phyloP scores from a whole-genome alignment of 1,140 invertebrate species.

The Hesperophylax magnus region DNA sequence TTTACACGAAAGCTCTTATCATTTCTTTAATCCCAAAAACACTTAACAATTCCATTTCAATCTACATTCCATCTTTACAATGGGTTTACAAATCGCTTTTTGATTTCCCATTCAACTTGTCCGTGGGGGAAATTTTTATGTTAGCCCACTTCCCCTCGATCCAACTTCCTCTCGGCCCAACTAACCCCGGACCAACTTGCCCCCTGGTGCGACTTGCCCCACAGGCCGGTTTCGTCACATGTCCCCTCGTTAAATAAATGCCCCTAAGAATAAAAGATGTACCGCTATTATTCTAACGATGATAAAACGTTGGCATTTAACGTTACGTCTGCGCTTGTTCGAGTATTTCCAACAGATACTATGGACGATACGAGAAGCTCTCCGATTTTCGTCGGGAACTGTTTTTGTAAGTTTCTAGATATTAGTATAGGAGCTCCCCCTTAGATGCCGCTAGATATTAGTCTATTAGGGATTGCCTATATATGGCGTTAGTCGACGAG shows the following conservation, averaged over 20 bases:
- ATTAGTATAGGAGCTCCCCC: too few relatives aligned
- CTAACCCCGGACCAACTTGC: too few relatives aligned
- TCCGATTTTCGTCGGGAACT: too few relatives aligned
- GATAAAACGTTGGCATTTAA: slow-evolving; percentile 54
- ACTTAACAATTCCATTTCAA: background rate
- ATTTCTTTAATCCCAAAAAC: background rate
- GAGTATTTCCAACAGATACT: background rate
- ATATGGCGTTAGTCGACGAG: too few relatives aligned
- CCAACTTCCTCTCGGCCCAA: background rate
- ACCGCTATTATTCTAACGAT: slow-evolving; percentile 57
- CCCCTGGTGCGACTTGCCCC: background rate
- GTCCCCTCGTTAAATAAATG: slow-evolving; percentile 56
- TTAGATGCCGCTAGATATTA: too few relatives aligned
- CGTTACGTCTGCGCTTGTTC: slow-evolving; percentile 33
- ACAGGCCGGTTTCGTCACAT: slow-evolving; percentile 36
- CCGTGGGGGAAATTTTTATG: slow-evolving; percentile 43
- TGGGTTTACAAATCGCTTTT: slow-evolving; percentile 37
- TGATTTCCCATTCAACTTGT: slow-evolving; percentile 54
- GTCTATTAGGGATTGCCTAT: too few relatives aligned
- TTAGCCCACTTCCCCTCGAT: background rate
- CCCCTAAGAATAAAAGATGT: slow-evolving; percentile 57
- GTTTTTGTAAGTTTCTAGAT: too few relatives aligned
- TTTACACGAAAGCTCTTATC: background rate
- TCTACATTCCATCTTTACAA: background rate
- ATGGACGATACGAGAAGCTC: too few relatives aligned